Conservation (phyloP, 2,113 vertebrate species). For the Eudyptes chrysolophus region DNA sequence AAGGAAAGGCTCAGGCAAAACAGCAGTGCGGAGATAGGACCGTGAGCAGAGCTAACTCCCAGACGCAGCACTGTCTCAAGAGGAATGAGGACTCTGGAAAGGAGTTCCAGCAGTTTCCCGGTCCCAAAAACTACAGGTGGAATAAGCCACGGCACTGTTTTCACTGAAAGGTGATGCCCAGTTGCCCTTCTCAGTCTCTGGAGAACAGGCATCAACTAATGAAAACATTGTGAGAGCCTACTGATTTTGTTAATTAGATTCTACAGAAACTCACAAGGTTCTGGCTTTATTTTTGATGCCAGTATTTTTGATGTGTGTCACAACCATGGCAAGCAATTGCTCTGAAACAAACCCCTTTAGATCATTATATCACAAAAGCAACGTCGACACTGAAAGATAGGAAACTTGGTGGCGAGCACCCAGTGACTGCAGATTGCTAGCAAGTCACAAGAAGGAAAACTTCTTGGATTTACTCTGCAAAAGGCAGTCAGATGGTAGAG, state of each 20-base stretch:
- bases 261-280: background rate
- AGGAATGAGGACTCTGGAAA: background rate
- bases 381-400: background rate
- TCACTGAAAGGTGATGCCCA: background rate
- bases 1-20: background rate
- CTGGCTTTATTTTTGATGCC: background rate
- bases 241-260: background rate
- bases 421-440: background rate
- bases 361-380: background rate
- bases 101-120: background rate
- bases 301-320: fast-evolving
- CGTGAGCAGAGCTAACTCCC: background rate
- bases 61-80: background rate
- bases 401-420: background rate
- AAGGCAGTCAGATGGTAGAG: background rate
- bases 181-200: background rate
- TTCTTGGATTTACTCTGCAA: background rate
- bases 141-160: background rate
- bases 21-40: background rate
- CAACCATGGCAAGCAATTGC: background rate
- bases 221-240: background rate
- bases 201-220: background rate
- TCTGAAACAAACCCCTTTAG: background rate
- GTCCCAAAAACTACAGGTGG: background rate
- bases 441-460: fast-evolving